Evolutionary conservation across 1,140 invertebrate genomes (phyloP), one percentile per base, ranked within the genome.

Genomic region (Monomorium pharaonis): DNA sequence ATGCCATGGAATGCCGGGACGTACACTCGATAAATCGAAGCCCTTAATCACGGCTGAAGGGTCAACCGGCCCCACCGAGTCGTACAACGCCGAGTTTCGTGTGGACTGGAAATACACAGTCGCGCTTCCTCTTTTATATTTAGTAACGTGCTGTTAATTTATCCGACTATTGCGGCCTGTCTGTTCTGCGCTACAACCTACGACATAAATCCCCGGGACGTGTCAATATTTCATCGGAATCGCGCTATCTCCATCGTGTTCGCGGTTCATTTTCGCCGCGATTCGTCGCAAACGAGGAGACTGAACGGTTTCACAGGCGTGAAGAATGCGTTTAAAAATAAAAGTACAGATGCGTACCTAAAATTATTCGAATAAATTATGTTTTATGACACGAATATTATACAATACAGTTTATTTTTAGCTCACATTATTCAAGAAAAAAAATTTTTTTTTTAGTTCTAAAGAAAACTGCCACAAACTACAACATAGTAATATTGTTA

Each of bases 1-100:
- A 21, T 65, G 62, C 12, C 60, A 3, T 62, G 70, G 49, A 49
- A 62, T 51, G 70, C 6, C 49, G 33, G 60, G 44, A 60, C 86
- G 75, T 75, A 81, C 70, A 74, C 70, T 69, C 86, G 90, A 90
- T 91, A 88, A 85, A 86, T 91, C 80, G 80, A 91, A 89, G 30
- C 81, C 80, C 81, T 88, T 90, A 87, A 88, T 89, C 89, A 91
- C 85, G 88, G 30, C 37, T 49, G 78, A 78, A 76, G 76, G 90
- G 87, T 87, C 77, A 85, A 85, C 67, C 65, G 27, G 63, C 72
- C 84, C 54, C 62, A 63, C 76, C 62, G 72, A 87, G 85, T 86
- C 67, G 84, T 54, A n/a, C n/a, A 87, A 58, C 58, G 62, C 54
- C 77, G 83, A 60, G 76, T 56, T 88, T 85, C 77, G 60, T 27